phyloP scores from a whole-genome alignment of 2,888 invertebrate species.

The Dicyrtomina minuta region DNA sequence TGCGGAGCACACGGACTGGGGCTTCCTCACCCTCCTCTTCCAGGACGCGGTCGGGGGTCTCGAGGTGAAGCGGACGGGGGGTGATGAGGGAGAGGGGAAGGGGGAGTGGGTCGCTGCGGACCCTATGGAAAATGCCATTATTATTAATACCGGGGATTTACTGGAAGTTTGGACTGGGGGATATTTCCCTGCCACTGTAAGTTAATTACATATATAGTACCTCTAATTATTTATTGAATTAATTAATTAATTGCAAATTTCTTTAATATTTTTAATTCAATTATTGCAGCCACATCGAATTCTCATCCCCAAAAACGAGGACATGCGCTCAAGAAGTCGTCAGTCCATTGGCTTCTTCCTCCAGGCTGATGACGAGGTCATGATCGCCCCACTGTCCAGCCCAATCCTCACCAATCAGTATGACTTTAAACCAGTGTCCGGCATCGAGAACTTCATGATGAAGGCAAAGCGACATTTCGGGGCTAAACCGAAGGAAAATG shows the following conservation, averaged over 20 bases:
- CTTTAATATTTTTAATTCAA: no score
- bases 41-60: neutral
- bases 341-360: neutral
- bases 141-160: slow-evolving; percentile 74
- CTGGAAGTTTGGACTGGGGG: slow-evolving; percentile 74
- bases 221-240: no score
- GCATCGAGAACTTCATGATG: no score
- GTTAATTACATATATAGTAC: no score
- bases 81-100: no score
- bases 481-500: no score
- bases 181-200: slow-evolving; percentile 69
- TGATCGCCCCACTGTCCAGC: neutral
- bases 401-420: neutral
- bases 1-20: neutral
- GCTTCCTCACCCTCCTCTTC: neutral
- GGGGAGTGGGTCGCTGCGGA: slow-evolving; percentile 74
- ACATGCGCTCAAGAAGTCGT: neutral
- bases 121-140: slow-evolving; percentile 73
- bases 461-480: no score
- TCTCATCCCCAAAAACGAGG: neutral
- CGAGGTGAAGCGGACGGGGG: slow-evolving; percentile 66
- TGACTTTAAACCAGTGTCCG: no score
- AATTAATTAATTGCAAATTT: no score
- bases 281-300: neutral
- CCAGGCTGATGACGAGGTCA: neutral